These are phyloP conservation scores for Nibea coibor DNA, from an alignment of 2,113 vertebrate species.

Conservation along the genomic window DNA sequence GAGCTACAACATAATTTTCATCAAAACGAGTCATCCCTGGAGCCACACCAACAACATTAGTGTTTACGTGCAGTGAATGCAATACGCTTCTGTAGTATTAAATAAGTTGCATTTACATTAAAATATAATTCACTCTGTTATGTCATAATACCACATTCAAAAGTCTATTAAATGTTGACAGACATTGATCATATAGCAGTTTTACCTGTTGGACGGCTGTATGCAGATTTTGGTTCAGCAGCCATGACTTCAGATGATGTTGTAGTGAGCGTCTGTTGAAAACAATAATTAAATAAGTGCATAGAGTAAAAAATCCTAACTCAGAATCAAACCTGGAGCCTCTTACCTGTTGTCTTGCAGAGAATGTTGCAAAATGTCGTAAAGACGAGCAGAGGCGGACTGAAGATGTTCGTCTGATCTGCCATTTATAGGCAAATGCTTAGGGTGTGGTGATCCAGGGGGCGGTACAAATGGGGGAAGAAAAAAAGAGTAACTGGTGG, in stretches of 20 bases:
- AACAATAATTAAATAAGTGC: not conserved
- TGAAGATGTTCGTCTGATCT: conserved; percentile 13
- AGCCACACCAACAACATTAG: too few relatives aligned
- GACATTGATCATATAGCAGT: not conserved
- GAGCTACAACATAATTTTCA: too few relatives aligned
- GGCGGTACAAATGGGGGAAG: too few relatives aligned
- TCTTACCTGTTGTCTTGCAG: conserved; percentile 27
- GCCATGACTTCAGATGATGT: conserved; percentile 14
- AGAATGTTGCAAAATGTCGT: conserved; percentile 5
- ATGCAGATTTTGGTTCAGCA: not conserved
- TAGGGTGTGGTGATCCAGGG: too few relatives aligned
- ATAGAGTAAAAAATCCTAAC: not conserved
- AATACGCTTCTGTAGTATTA: too few relatives aligned
- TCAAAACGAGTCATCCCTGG: too few relatives aligned
- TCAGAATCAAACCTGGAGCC: not conserved
- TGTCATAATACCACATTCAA: not conserved
- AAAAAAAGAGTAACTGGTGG: too few relatives aligned
- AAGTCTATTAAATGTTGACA: not conserved
- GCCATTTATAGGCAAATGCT: too few relatives aligned
- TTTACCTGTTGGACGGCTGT: conserved; percentile 9
- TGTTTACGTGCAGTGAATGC: too few relatives aligned
- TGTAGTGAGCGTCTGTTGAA: not conserved
- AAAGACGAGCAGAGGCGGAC: too few relatives aligned
- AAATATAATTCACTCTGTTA: not conserved
- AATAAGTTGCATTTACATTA: too few relatives aligned